Evolutionary conservation across 1,140 invertebrate species (phyloP).

Genomic region (Trichoplusia ni): DNA sequence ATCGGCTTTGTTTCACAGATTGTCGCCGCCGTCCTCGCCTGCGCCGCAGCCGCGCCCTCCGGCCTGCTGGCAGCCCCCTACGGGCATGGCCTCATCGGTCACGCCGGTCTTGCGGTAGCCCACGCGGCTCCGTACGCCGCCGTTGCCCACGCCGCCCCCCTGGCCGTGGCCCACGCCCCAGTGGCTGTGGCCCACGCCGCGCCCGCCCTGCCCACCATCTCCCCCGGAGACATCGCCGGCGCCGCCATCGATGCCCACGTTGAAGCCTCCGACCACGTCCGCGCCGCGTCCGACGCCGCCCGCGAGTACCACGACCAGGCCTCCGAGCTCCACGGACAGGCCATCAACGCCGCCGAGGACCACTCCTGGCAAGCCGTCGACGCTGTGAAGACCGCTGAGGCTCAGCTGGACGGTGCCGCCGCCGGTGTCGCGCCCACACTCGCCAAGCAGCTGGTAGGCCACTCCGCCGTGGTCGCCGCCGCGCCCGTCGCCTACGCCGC

Average conservation of each 20-base stretch:
- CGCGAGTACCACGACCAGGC: constrained; percentile 82
- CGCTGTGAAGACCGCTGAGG: constrained; percentile 81
- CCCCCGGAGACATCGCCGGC: constrained; percentile 65
- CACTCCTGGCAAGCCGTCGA: constrained; percentile 80
- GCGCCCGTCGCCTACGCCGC: constrained; percentile 44
- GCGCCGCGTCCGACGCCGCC: constrained; percentile 68
- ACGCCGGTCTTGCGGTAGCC: constrained; percentile 42
- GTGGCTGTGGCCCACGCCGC: constrained; percentile 59
- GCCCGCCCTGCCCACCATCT: constrained; percentile 67
- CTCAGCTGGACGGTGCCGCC: constrained; percentile 82
- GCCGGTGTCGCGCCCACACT: constrained; percentile 82
- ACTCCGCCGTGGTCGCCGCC: constrained; percentile 39
- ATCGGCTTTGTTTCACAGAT: constrained; percentile 65
- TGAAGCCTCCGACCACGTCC: constrained; percentile 70
- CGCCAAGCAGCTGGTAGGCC: constrained; percentile 66
- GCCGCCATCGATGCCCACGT: constrained; percentile 76
- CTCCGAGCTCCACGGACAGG: constrained; percentile 82
- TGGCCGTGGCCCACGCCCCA: constrained; percentile 49
- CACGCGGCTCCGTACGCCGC: constrained; percentile 48
- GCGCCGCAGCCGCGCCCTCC: constrained; percentile 71
- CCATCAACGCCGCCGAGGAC: constrained; percentile 82
- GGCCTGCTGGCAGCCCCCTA: constrained; percentile 67
- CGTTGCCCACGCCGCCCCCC: constrained; percentile 53
- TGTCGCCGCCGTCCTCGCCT: constrained; percentile 74
- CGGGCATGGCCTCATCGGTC: constrained; percentile 52